These are phyloP conservation scores for Anadara kagoshimensis DNA, from an alignment of 1,140 invertebrate genomes.

Conservation along the genomic window DNA sequence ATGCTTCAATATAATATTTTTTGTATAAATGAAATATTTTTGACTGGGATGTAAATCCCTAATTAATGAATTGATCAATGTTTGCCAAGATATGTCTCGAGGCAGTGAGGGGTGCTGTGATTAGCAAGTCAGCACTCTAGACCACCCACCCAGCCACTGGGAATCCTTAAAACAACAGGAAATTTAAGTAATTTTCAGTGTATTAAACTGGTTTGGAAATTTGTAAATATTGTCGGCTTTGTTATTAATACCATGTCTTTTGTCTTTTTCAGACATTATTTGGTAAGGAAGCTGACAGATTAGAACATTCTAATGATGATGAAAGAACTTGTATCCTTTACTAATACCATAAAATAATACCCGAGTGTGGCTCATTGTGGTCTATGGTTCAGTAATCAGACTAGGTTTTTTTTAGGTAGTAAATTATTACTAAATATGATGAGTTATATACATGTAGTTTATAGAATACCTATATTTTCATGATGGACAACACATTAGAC, in stretches of 20 bases:
- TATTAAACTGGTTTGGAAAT: background rate
- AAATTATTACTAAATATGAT: slow-evolving; percentile 1
- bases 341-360: background rate
- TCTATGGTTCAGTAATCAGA: background rate
- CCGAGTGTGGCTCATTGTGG: background rate
- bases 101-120: too few relatives aligned
- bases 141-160: too few relatives aligned
- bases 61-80: too few relatives aligned
- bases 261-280: slow-evolving; percentile 86
- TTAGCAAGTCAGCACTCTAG: too few relatives aligned
- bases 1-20: too few relatives aligned
- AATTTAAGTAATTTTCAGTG: background rate
- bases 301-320: slow-evolving; percentile 99
- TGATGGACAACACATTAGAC: background rate
- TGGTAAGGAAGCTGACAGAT: slow-evolving; percentile 98
- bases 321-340: slow-evolving; percentile 85
- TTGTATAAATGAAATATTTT: too few relatives aligned
- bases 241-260: background rate
- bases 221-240: background rate
- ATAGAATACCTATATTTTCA: background rate
- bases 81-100: too few relatives aligned
- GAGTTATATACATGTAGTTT: background rate
- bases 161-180: too few relatives aligned
- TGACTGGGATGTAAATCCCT: too few relatives aligned
- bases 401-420: background rate